These are phyloP conservation scores for Sylvicola fuscatus DNA, from an alignment of 2,888 invertebrate genomes.

Conservation along the genomic window DNA sequence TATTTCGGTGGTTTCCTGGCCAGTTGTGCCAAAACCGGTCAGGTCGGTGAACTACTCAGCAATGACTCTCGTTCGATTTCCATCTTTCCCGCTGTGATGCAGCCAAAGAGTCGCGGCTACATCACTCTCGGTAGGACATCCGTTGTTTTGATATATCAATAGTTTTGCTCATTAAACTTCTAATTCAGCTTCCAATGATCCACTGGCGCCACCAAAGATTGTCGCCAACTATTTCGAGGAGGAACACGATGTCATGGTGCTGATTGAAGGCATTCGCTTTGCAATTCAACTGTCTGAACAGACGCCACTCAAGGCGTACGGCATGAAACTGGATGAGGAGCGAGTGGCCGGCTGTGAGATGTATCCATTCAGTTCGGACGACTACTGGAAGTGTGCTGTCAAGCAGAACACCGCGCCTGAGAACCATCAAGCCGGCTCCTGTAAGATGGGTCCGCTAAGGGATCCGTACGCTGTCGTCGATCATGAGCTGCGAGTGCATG, in stretches of 20 bases:
- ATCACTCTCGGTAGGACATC: constrained; percentile 33
- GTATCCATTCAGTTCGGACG: constrained; percentile 45
- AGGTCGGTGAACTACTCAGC: constrained; percentile 58
- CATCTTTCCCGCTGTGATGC: constrained; percentile 62
- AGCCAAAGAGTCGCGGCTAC: constrained; percentile 70
- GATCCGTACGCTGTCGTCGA: constrained; percentile 60
- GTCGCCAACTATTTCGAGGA: constrained; percentile 48
- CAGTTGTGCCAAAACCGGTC: constrained; percentile 67
- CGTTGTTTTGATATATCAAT: not conserved
- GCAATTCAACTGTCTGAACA: constrained; percentile 50
- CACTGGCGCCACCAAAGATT: constrained; percentile 62
- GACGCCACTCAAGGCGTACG: constrained; percentile 40
- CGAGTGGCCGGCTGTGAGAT: constrained; percentile 55
- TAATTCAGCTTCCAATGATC: constrained; percentile 42
- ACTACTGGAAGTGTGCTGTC: constrained; percentile 58
- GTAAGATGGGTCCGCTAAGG: constrained; percentile 55
- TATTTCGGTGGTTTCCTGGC: constrained; percentile 78
- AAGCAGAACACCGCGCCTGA: constrained; percentile 52
- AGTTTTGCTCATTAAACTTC: too few species aligned
- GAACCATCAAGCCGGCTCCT: constrained; percentile 65
- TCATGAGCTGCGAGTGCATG: constrained; percentile 39
- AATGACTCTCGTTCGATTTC: constrained; percentile 46
- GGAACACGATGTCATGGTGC: constrained; percentile 47
- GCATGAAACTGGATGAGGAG: constrained; percentile 52
- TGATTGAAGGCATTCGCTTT: constrained; percentile 70